Percentiles rank a stretch among this genome's conserved stretches.
phyloP scores from a whole-genome alignment of 2,888 invertebrate genomes.

The Microplitis deprimator region DNA sequence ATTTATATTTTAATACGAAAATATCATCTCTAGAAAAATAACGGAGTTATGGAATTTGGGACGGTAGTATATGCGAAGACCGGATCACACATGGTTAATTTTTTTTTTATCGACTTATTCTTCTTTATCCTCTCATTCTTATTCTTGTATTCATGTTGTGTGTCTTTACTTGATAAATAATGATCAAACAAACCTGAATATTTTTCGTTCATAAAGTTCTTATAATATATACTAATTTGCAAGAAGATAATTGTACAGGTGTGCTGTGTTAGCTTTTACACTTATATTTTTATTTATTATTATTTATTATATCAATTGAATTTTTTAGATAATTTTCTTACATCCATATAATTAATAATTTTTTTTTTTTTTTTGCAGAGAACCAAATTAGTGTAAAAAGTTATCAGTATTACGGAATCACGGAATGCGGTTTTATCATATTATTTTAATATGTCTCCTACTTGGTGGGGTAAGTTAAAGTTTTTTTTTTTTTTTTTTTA shows the following conservation, averaged over 20 bases:
- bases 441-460: slow-evolving; percentile 72
- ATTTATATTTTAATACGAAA: too few species aligned
- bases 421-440: slow-evolving; percentile 72
- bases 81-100: not conserved
- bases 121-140: slow-evolving; percentile 7
- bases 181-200: not conserved
- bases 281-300: too few species aligned
- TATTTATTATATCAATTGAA: too few species aligned
- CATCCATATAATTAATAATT: not conserved
- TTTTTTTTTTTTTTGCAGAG: not conserved
- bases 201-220: not conserved
- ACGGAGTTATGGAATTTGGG: slow-evolving; percentile 41
- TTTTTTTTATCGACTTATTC: slow-evolving; percentile 12
- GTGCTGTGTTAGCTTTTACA: too few species aligned
- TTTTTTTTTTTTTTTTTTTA: not conserved
- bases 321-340: not conserved
- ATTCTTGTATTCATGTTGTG: not conserved
- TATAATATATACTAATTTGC: not conserved
- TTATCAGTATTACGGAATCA: slow-evolving; percentile 64
- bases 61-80: slow-evolving; percentile 32
- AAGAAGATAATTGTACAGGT: too few species aligned
- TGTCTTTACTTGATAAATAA: not conserved
- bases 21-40: slow-evolving; percentile 28
- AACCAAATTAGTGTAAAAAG: slow-evolving; percentile 24
- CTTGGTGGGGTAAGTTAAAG: slow-evolving; percentile 72